A percentile compares a stretch with the other conserved stretches of the same genome.
Conservation (phyloP, 2,888 invertebrate genomes). For the Oscheius sp. region DNA sequence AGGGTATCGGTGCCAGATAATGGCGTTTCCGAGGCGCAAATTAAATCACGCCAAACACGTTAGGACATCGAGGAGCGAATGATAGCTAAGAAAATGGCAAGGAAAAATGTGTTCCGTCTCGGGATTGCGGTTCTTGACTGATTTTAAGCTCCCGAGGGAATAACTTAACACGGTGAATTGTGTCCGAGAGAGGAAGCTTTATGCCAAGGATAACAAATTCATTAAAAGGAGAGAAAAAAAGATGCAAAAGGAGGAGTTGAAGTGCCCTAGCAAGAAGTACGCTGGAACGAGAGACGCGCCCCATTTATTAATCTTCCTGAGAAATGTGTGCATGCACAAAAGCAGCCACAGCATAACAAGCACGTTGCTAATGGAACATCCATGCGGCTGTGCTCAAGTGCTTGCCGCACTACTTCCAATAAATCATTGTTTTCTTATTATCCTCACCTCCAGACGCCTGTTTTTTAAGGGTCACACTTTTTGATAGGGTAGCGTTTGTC, state of each 20-base stretch:
- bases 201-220: background rate
- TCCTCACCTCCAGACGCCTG: conserved; percentile 15
- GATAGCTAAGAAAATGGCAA: conserved; percentile 3
- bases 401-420: conserved; percentile 16
- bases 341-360: conserved; percentile 31
- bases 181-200: background rate
- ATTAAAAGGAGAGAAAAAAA: background rate
- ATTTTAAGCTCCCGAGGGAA: background rate
- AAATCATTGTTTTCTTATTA: conserved; percentile 20
- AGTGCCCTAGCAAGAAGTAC: conserved; percentile 10
- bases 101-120: background rate
- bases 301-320: conserved; percentile 36
- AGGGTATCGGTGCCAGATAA: conserved; percentile 30
- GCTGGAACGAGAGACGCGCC: conserved; percentile 20
- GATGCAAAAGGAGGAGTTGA: background rate
- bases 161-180: conserved; percentile 9
- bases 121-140: too few species aligned
- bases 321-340: conserved; percentile 37
- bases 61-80: conserved; percentile 14
- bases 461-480: background rate
- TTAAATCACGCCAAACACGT: conserved; percentile 33
- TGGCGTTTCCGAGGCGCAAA: conserved; percentile 33
- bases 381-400: conserved; percentile 30
- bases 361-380: conserved; percentile 35
- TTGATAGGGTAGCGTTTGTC: background rate